Percentiles rank a stretch among this genome's conserved stretches.
Evolutionary conservation across 2,888 invertebrate genomes (phyloP).

Genomic region (Synanthedon formicaeformis): DNA sequence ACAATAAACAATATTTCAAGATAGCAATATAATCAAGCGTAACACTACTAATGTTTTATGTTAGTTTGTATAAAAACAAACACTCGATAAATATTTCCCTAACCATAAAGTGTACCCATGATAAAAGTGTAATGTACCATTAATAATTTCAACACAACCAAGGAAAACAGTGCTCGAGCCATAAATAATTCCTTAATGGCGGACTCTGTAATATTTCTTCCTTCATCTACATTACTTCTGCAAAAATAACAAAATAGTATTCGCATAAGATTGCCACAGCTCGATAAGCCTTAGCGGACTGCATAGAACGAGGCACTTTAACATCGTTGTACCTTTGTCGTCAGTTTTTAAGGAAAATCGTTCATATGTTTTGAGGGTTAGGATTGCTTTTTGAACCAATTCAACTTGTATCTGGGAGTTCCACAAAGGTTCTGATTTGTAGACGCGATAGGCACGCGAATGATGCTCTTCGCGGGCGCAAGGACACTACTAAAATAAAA

Average conservation of each 20-base stretch:
- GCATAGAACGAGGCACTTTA: conserved; percentile 43
- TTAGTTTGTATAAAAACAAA: no score
- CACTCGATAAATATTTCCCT: not conserved
- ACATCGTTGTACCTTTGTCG: conserved; percentile 35
- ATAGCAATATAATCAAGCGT: no score
- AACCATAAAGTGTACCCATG: conserved; percentile 4
- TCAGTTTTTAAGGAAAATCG: conserved; percentile 28
- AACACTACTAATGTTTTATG: no score
- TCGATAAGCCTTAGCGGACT: conserved; percentile 44
- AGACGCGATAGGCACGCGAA: conserved; percentile 49
- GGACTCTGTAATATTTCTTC: conserved; percentile 47
- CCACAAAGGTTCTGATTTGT: conserved; percentile 53
- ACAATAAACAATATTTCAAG: no score
- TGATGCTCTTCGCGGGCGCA: conserved; percentile 50
- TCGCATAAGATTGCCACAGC: conserved; percentile 41
- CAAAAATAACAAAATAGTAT: conserved; percentile 61
- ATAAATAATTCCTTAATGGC: conserved; percentile 54
- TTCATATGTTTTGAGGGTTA: conserved; percentile 28
- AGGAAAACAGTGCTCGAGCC: conserved; percentile 33
- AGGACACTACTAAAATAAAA: conserved; percentile 56
- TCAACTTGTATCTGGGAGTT: conserved; percentile 31
- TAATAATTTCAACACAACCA: conserved; percentile 47
- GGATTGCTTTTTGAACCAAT: conserved; percentile 28
- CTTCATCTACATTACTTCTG: conserved; percentile 58
- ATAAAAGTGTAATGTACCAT: conserved; percentile 28